Evolutionary conservation across 1,140 invertebrate genomes (phyloP), one percentile per base, ranked within the genome.

Genomic region (Drosophila albomicans): DNA sequence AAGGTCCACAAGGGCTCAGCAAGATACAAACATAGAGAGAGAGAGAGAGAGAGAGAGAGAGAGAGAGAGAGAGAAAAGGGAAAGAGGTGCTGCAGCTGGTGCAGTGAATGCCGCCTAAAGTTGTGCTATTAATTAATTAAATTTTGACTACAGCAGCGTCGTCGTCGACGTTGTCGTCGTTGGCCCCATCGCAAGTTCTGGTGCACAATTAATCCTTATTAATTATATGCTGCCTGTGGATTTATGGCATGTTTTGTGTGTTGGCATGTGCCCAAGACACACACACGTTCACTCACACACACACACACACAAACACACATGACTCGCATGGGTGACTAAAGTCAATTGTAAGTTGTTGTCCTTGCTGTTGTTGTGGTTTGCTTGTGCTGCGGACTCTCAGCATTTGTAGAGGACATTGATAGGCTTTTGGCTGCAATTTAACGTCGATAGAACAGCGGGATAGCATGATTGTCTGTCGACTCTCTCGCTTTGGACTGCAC

Each of bases 81-180:
- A 16, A n/a, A 8, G 5, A 5, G 20, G n/a, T 8, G 16, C 10
- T 52, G 48, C 16, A 64, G 51, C 61, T 46, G 32, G 51, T 49
- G 35, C 49, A 62, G n/a, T 62, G 68, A 25, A 71, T 67, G 71
- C 35, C 32, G 62, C 58, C 84, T 73, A 84, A 88, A 84, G 80
- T 84, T 87, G 74, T 87, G 80, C 84, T 88, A 87, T 88, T 88
- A 87, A 88, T 87, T 87, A 88, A 87, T 87, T 88, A 87, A 88
- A 87, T 87, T 87, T 84, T 78, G 78, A 81, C 77, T 82, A 45
- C 48, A 51, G 54, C 66, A 52, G 66, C 74, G 54, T 64, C 65
- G 74, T 16, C 48, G 20, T 49, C 48, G 51, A 8, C 28, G 8
- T 43, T 35, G 35, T 49, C 48, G 51, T 15, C 28, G 8, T 43